These are phyloP conservation scores for Copidosoma floridanum DNA, from an alignment of 1,140 invertebrate genomes.

Conservation along the genomic window DNA sequence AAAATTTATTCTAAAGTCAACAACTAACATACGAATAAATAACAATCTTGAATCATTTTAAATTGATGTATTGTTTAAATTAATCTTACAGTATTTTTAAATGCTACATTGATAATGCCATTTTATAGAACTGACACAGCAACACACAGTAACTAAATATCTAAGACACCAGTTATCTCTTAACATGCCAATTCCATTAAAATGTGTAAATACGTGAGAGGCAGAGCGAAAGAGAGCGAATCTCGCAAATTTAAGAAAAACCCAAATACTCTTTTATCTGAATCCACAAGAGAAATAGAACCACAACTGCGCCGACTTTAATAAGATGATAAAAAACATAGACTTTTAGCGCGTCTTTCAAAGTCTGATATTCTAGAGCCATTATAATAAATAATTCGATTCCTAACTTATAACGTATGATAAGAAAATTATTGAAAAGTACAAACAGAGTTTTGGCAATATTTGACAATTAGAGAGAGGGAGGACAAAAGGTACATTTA, in stretches of 20 bases:
- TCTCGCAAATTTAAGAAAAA: slow-evolving; percentile 3
- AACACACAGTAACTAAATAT: slow-evolving; percentile 2
- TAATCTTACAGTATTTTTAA: slow-evolving; percentile 17
- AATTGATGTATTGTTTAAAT: slow-evolving; percentile 20
- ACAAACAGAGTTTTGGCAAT: too few species aligned
- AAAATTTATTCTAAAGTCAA: too few species aligned
- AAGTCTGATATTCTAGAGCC: slow-evolving; percentile 10
- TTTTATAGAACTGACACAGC: slow-evolving; percentile 9
- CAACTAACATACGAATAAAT: too few species aligned
- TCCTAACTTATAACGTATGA: not conserved
- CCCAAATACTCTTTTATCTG: slow-evolving; percentile 14
- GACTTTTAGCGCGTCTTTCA: slow-evolving; percentile 9
- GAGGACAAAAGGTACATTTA: slow-evolving; percentile 54
- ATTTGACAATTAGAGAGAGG: too few species aligned
- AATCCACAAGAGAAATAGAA: slow-evolving; percentile 12
- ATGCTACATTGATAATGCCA: too few species aligned
- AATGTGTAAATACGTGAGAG: too few species aligned
- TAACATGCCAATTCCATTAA: slow-evolving; percentile 10
- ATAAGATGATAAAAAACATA: slow-evolving; percentile 23
- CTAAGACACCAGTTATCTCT: slow-evolving; percentile 16
- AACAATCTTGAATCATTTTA: slow-evolving; percentile 1
- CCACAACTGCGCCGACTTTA: slow-evolving; percentile 13
- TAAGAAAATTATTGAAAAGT: too few species aligned
- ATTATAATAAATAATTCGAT: slow-evolving; percentile 5
- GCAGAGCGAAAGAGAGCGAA: not conserved